These are phyloP conservation scores for Drosophila meridionalis DNA, from an alignment of 2,888 invertebrate species.

Conservation along the genomic window DNA sequence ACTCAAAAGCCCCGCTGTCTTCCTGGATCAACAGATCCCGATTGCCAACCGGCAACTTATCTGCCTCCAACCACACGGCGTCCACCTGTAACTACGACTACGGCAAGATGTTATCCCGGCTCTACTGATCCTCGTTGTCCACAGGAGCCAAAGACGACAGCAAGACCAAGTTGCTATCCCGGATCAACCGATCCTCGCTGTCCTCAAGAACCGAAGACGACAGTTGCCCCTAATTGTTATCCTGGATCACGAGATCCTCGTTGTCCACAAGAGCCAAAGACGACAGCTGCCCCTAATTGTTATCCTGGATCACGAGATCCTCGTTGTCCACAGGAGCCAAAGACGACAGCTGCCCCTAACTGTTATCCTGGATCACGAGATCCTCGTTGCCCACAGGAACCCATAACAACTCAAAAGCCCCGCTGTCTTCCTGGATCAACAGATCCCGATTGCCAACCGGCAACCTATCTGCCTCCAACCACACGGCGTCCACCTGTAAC, in stretches of 20 bases:
- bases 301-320: conserved; percentile 81
- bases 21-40: conserved; percentile 80
- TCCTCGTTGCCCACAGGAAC: conserved; percentile 17
- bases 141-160: not conserved
- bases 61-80: conserved; percentile 4
- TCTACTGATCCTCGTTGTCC: conserved; percentile 60
- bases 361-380: conserved; percentile 28
- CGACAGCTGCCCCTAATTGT: conserved; percentile 10
- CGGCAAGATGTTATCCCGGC: conserved; percentile 59
- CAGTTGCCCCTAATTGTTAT: not conserved
- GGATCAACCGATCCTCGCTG: conserved; percentile 44
- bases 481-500: conserved; percentile 7
- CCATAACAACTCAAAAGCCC: conserved; percentile 4
- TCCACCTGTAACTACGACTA: conserved; percentile 1
- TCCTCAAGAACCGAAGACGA: conserved; percentile 2
- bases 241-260: conserved; percentile 5
- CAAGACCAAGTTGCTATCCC: conserved; percentile 59
- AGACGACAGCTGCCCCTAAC: too few species aligned
- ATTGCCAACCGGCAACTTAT: conserved; percentile 7
- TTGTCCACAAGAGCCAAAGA: not conserved
- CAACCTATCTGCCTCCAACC: conserved; percentile 45
- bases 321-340: too few species aligned
- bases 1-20: conserved; percentile 38
- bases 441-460: conserved; percentile 65
- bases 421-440: conserved; percentile 79